phyloP scores from a whole-genome alignment of 2,888 invertebrate genomes.

The Creontiades dilutus region DNA sequence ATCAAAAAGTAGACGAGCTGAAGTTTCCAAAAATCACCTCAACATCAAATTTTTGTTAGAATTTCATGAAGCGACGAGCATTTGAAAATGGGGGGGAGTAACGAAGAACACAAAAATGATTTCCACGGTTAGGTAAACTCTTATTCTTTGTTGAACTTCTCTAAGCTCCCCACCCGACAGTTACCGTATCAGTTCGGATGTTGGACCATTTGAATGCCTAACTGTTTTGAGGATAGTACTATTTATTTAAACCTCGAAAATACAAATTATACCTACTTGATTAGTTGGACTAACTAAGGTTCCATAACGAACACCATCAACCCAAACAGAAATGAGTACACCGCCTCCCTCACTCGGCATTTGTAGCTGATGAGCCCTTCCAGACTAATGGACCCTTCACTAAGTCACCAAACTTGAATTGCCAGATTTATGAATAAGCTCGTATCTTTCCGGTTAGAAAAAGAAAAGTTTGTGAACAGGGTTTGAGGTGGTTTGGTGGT shows the following conservation, averaged over 20 bases:
- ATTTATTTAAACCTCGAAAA: background rate
- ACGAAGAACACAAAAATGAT: too few relatives aligned
- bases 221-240: too few relatives aligned
- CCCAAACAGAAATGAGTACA: background rate
- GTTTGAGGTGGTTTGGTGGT: background rate
- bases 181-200: too few relatives aligned
- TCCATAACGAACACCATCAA: background rate
- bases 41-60: too few relatives aligned
- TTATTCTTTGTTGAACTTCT: too few relatives aligned
- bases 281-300: background rate
- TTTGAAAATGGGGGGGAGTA: too few relatives aligned
- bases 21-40: too few relatives aligned
- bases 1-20: too few relatives aligned
- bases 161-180: too few relatives aligned
- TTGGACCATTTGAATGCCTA: too few relatives aligned
- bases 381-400: conserved; percentile 28
- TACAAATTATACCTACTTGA: background rate
- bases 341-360: background rate
- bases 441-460: background rate
- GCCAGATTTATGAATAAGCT: conserved; percentile 8
- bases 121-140: too few relatives aligned
- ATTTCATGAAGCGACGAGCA: too few relatives aligned
- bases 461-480: background rate
- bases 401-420: conserved; percentile 29
- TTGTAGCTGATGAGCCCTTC: background rate